phyloP scores from a whole-genome alignment of 2,797 vertebrate species.

The Allobates femoralis region DNA sequence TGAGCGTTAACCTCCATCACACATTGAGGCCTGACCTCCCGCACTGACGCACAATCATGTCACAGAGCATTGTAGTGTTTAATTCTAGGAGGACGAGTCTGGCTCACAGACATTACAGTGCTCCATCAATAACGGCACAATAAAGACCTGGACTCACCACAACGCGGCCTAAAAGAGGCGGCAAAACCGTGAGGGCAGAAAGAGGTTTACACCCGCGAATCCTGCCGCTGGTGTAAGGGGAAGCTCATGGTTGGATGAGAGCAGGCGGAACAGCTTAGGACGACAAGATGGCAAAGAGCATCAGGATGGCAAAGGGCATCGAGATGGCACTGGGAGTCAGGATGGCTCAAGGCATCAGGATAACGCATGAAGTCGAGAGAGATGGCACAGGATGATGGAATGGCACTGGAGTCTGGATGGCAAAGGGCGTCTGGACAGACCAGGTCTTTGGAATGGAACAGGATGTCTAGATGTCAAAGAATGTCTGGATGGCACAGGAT shows the following conservation, averaged over 20 bases:
- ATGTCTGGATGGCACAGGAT: no score
- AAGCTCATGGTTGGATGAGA: not conserved
- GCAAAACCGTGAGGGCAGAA: constrained; percentile 1
- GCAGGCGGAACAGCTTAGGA: no score
- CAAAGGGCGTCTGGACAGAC: no score
- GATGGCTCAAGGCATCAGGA: no score
- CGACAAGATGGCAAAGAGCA: no score
- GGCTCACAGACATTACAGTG: constrained; percentile 7
- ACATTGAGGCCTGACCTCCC: constrained; percentile 29
- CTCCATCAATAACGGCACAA: not conserved
- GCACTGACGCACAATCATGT: constrained; percentile 6
- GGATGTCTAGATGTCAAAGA: no score
- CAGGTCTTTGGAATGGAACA: no score
- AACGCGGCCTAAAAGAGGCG: not conserved
- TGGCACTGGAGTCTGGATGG: no score
- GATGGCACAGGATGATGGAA: no score
- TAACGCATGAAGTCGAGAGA: no score
- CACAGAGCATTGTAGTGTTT: not conserved
- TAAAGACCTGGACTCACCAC: not conserved
- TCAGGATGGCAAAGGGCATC: no score
- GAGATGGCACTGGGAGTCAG: no score
- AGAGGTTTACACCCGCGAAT: not conserved
- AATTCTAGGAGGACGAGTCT: constrained; percentile 1
- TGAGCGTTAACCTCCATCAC: constrained; percentile 45
- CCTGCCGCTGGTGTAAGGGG: not conserved